Conservation (phyloP, 2,113 vertebrate species). For the Lepisosteus osseus region DNA sequence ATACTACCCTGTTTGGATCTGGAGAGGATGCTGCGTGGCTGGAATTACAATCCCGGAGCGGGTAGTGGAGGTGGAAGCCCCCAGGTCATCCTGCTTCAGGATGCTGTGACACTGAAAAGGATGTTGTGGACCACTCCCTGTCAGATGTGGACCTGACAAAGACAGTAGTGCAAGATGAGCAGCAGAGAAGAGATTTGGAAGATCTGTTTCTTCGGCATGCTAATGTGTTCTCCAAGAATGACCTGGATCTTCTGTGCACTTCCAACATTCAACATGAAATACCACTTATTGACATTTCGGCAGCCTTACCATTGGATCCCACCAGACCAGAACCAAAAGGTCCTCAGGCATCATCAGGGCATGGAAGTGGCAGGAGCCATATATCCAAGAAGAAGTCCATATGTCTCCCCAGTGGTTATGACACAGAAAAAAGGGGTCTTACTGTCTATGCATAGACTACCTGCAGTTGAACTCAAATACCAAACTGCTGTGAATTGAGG, state of each 20-base stretch:
- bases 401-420: not conserved
- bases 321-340: not conserved
- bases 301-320: not conserved
- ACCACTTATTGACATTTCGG: not conserved
- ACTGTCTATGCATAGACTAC: constrained; percentile 1
- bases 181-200: no score
- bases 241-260: not conserved
- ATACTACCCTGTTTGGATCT: no score
- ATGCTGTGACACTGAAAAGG: no score
- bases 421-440: not conserved
- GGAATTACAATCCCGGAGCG: no score
- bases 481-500: not conserved
- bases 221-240: not conserved
- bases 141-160: no score
- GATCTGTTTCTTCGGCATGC: no score
- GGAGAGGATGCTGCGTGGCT: no score
- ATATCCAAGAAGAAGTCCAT: not conserved
- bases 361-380: not conserved
- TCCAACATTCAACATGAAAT: not conserved
- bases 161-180: no score
- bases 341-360: not conserved
- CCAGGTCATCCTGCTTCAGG: no score
- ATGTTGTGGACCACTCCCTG: no score
- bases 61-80: no score
- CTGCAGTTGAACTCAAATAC: not conserved